phyloP scores from a whole-genome alignment of 2,888 invertebrate genomes.

The Agonum fuliginosum region DNA sequence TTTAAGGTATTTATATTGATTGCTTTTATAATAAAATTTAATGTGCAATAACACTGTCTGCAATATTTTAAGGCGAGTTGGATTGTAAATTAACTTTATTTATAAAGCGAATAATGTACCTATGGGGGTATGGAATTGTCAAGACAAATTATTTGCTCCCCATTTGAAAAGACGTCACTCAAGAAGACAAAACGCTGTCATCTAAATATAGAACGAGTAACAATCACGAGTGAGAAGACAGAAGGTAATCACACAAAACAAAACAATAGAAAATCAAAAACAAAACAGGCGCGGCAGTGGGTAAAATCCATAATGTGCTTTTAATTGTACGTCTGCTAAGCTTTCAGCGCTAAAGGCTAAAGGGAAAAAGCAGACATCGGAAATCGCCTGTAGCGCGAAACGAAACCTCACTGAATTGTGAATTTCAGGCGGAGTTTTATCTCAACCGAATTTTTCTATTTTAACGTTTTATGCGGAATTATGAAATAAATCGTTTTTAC shows the following conservation, averaged over 20 bases:
- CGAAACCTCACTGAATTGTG: background rate
- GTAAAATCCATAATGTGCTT: conserved; percentile 31
- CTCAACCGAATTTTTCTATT: too few relatives aligned
- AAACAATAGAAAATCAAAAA: conserved; percentile 20
- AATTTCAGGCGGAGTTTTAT: background rate
- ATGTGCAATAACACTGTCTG: background rate
- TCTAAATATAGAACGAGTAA: conserved; percentile 8
- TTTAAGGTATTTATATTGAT: too few relatives aligned
- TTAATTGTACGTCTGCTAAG: conserved; percentile 5
- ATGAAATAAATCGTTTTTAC: too few relatives aligned
- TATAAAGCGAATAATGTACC: too few relatives aligned
- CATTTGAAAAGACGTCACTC: conserved; percentile 3
- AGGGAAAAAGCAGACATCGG: background rate
- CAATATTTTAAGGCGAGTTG: too few relatives aligned
- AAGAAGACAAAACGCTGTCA: conserved; percentile 14
- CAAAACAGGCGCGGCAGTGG: background rate
- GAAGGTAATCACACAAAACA: conserved; percentile 12
- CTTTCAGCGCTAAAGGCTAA: too few relatives aligned
- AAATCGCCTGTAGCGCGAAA: background rate
- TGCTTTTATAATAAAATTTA: too few relatives aligned
- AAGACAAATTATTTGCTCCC: conserved; percentile 9
- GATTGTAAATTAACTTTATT: background rate
- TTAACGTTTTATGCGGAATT: too few relatives aligned
- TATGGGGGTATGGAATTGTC: background rate
- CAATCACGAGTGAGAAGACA: background rate